Percentiles rank a stretch among this genome's conserved stretches.
Evolutionary conservation across 2,888 invertebrate genomes (phyloP).

Genomic region (Ennomos quercinarius): DNA sequence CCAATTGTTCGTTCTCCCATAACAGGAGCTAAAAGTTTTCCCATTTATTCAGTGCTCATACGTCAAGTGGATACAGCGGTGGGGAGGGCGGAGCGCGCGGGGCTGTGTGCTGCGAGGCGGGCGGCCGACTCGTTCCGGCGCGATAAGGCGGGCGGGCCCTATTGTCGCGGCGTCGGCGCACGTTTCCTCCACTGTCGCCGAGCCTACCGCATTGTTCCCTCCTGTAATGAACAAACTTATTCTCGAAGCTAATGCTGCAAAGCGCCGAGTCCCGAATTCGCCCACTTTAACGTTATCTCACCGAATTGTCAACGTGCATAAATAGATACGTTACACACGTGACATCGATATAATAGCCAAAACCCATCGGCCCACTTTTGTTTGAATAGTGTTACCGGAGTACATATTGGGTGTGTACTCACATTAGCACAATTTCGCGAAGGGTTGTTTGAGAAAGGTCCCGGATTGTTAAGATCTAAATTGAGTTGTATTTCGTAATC

Average conservation of each 20-base stretch:
- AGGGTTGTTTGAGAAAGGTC: constrained; percentile 72
- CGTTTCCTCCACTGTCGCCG: constrained; percentile 82
- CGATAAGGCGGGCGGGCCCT: constrained; percentile 78
- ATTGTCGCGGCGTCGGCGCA: constrained; percentile 84
- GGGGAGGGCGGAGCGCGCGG: constrained; percentile 35
- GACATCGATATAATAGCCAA: constrained; percentile 64
- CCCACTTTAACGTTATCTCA: constrained; percentile 70
- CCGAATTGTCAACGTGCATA: constrained; percentile 63
- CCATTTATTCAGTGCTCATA: constrained; percentile 83
- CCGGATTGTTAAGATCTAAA: constrained; percentile 64
- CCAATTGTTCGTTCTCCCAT: constrained; percentile 83
- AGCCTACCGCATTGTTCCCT: constrained; percentile 80
- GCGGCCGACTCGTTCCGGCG: constrained; percentile 79
- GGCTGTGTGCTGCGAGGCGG: constrained; percentile 42
- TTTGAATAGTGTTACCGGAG: constrained; percentile 74
- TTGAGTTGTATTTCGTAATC: constrained; percentile 42
- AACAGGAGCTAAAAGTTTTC: constrained; percentile 81
- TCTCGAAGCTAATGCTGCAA: constrained; percentile 76
- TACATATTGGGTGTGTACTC: constrained; percentile 66
- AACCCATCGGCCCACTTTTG: constrained; percentile 76
- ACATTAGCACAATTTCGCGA: constrained; percentile 69
- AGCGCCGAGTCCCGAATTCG: constrained; percentile 73
- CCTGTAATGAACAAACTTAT: constrained; percentile 84
- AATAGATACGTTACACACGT: constrained; percentile 54
- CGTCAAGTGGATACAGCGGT: constrained; percentile 66